Base-by-base conservation (phyloP, 2,888 invertebrate species). In the Brachyptera risi region DNA sequence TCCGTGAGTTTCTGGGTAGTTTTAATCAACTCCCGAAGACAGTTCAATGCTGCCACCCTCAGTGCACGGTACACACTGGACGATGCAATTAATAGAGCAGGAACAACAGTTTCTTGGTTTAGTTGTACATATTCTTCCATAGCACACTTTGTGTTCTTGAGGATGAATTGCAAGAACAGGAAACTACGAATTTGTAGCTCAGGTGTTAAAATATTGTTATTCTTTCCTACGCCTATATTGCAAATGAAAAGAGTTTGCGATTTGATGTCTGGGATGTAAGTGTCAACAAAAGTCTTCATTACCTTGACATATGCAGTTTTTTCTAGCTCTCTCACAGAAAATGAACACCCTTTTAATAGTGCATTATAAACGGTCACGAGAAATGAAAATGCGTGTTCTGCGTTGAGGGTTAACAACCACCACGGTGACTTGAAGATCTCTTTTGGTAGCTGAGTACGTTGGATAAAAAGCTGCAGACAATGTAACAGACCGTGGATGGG, bases 191-290 rank as follows among this genome's bases (percentile, higher is more conserved):
- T 65, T 61, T 83, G 81, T 2, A 65, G 59, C 31, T 63, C 62
- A 11, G 61, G 31, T 7, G 31, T 31, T 31, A 31, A 5, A 31
- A 31, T 11, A 31, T 31, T 31, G 31, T 5, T 31, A 7, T 7
- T 37, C 9, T 35, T 58, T 83, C 77, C 77, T 47, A 79, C 75
- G 44, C 80, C 79, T 66, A 84, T 78, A 68, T 84, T 83, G 0
- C 80, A 77, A 0, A 85, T 71, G 58, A 84, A 82, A 21, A 81
- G 77, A 3, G 83, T 73, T 68, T 81, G 83, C 1, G 79, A 74
- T 58, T 73, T 74, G 0, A 77, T 50, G 47, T 70, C 73, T 2
- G 71, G 71, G 66, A 80, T 81, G 42, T 79, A 74, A 58, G 74
- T 74, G 26, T 77, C 71, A 0, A 84, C 69, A 21, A 17, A 44